Evolutionary conservation across 2,888 invertebrate species (phyloP).

Genomic region (Deilephila porcellus): DNA sequence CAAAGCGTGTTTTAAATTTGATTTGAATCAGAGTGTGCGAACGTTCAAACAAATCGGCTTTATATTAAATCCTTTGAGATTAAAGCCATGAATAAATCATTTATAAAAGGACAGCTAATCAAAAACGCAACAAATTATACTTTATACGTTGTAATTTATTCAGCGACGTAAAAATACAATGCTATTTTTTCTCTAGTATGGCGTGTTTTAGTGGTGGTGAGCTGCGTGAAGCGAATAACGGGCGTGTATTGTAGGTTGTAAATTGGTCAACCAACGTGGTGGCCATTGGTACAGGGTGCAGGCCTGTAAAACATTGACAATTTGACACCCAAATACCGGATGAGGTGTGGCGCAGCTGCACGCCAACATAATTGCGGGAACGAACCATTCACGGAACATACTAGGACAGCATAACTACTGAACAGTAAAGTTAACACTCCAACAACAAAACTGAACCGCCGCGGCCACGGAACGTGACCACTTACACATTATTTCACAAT

Average conservation of each 20-base stretch:
- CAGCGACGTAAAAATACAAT: neutral
- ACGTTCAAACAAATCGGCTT: neutral
- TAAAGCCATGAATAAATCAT: conserved; percentile 15
- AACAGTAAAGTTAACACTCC: neutral
- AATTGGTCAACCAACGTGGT: conserved; percentile 39
- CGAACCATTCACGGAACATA: conserved; percentile 40
- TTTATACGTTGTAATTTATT: conserved; percentile 3
- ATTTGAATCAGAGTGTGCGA: neutral
- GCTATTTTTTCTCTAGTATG: neutral
- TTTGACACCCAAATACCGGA: conserved; percentile 44
- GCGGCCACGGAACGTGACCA: neutral
- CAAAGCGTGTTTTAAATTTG: neutral
- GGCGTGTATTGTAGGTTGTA: conserved; percentile 24
- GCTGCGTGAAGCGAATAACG: neutral
- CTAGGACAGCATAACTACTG: neutral
- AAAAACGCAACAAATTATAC: conserved; percentile 21
- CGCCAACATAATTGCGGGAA: conserved; percentile 48
- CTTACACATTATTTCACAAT: neutral
- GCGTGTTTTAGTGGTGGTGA: neutral
- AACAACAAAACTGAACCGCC: neutral
- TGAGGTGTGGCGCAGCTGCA: conserved; percentile 48
- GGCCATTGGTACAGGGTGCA: conserved; percentile 30
- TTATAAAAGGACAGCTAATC: conserved; percentile 3
- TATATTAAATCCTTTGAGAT: neutral
- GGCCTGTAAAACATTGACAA: conserved; percentile 46